These are phyloP conservation scores for Lepilemur septentrionalis DNA, from an alignment of 2,797 vertebrate species.

Conservation along the genomic window DNA sequence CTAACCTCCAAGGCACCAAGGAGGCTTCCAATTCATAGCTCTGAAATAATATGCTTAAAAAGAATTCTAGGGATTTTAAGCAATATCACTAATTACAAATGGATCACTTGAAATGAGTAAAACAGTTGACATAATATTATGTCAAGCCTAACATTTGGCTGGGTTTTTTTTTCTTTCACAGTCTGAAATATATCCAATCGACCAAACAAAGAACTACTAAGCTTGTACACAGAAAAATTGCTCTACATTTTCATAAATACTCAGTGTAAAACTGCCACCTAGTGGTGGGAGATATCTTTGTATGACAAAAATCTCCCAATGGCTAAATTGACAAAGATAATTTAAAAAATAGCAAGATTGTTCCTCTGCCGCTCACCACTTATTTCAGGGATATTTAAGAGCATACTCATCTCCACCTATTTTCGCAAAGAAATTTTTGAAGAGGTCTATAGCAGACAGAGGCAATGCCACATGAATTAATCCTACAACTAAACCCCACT, in stretches of 20 bases:
- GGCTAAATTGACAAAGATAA: not conserved
- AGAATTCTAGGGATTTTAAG: conserved; percentile 11
- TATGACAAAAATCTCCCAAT: not conserved
- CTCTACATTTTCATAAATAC: not conserved
- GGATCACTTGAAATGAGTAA: conserved; percentile 41
- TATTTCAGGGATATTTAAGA: not conserved
- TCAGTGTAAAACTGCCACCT: conserved; percentile 58
- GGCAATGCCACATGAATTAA: not conserved
- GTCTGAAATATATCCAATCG: conserved; percentile 31
- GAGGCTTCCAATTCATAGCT: not conserved
- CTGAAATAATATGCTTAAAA: not conserved
- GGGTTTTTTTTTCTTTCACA: conserved; percentile 43
- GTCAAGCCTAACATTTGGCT: conserved; percentile 44
- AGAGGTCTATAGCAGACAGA: not conserved
- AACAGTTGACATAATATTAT: conserved; percentile 49
- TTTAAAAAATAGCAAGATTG: not conserved
- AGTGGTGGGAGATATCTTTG: conserved; percentile 26
- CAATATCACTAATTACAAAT: conserved; percentile 23
- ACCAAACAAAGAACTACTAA: conserved; percentile 73
- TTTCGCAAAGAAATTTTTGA: conserved; percentile 29
- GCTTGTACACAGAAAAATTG: not conserved
- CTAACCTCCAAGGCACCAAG: not conserved
- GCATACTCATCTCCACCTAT: not conserved
- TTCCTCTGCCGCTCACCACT: not conserved
- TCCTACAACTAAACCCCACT: not conserved